Evolutionary conservation across 2,888 invertebrate species (phyloP).

Genomic region (Hirtodrosophila confusa): DNA sequence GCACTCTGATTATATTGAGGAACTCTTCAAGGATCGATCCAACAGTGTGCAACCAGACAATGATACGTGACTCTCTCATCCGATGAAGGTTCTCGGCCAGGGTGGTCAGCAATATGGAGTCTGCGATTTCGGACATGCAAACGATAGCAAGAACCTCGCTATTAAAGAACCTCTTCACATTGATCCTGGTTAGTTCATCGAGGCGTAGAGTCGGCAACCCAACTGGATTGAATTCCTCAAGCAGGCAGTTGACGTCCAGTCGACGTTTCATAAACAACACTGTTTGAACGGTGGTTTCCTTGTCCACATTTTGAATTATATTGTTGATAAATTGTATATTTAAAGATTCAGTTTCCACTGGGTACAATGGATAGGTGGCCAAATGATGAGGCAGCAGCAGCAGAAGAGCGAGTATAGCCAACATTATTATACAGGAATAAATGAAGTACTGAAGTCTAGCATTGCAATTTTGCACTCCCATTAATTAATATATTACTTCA

Average conservation of each 20-base stretch:
- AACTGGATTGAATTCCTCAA: background rate
- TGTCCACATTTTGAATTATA: background rate
- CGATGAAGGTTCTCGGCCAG: conserved; percentile 17
- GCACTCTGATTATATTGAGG: background rate
- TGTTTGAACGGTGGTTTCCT: conserved; percentile 2
- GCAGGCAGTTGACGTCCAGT: background rate
- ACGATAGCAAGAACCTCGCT: conserved; percentile 9
- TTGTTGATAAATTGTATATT: conserved; percentile 3
- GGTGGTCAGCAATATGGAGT: conserved; percentile 6
- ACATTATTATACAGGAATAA: too few relatives aligned
- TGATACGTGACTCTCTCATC: conserved; percentile 19
- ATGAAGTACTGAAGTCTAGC: too few relatives aligned
- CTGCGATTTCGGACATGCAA: conserved; percentile 17
- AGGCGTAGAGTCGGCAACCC: conserved; percentile 7
- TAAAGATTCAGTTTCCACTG: too few relatives aligned
- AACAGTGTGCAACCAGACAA: conserved; percentile 16
- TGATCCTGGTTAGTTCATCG: background rate
- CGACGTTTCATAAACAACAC: conserved; percentile 17
- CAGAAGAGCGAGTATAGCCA: too few relatives aligned
- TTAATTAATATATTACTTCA: too few relatives aligned
- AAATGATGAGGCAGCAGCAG: too few relatives aligned
- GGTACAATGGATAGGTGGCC: too few relatives aligned
- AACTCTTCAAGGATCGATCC: background rate
- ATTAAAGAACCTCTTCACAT: conserved; percentile 7
- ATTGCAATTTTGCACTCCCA: too few relatives aligned